Conservation (phyloP, 2,113 vertebrate species). For the Anoplopoma fimbria region DNA sequence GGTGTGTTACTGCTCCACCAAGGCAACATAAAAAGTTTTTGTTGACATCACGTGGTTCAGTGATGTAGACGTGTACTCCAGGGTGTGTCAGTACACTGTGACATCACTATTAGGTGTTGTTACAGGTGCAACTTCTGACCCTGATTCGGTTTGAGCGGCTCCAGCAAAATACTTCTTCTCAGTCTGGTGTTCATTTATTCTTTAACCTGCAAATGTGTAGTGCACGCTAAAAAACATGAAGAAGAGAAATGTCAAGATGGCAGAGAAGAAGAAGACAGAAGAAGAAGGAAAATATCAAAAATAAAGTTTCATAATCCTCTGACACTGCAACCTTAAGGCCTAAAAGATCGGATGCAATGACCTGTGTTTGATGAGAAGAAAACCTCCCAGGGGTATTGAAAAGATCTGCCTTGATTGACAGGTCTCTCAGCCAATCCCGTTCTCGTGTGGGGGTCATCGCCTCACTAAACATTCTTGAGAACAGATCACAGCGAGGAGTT, state of each 20-base stretch:
- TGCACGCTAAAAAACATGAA: background rate
- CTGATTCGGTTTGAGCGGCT: background rate
- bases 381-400: background rate
- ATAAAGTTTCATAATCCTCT: background rate
- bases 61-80: background rate
- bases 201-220: background rate
- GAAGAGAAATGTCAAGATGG: background rate
- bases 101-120: background rate
- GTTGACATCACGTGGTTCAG: background rate
- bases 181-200: background rate
- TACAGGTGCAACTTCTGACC: background rate
- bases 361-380: background rate
- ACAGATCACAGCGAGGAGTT: conserved; percentile 50
- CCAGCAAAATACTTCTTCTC: background rate
- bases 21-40: background rate
- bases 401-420: background rate
- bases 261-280: background rate
- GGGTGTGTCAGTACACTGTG: background rate
- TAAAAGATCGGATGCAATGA: background rate
- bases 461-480: background rate
- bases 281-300: background rate
- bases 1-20: background rate
- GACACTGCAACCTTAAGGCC: background rate
- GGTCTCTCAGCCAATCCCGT: background rate
- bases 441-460: background rate